Evolutionary conservation across 2,797 vertebrate genomes (phyloP), one percentile per base, ranked within the genome.

Genomic region (Apogon talboti): DNA sequence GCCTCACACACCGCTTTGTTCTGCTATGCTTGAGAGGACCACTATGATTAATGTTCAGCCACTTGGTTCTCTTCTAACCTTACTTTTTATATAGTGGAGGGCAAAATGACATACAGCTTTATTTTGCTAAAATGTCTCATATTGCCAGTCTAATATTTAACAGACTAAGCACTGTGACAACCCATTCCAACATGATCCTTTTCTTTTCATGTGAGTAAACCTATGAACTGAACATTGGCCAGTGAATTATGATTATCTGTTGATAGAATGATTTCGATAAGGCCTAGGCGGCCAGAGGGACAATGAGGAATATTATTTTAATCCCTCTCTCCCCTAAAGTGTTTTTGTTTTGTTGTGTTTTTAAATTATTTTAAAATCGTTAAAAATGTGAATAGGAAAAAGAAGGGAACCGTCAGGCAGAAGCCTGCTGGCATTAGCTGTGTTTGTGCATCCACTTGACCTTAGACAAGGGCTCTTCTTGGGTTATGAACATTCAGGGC

Each of bases 391-490:
- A 35, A 10, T 35, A 9, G 15, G 15, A 3, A 45, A 45, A 45
- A 45, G 14, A 15, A 14, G 14, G 13, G 63, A 63, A 16, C 64
- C 41, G 70, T 58, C 37, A 68, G 14, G 40, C 47, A 44, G n/a
- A 64, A 60, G 15, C 52, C 59, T 41, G 16, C 28, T 13, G n/a
- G 71, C 50, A 80, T 71, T 62, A 78, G 21, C 35, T 15, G 37
- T 61, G 73, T 79, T 76, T 84, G 71, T 78, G 71, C 69, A 74
- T 69, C 75, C 76, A 83, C 71, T 89, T 87, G 85, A 90, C 86
- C 87, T 86, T 42, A 56, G 66, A 71, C 62, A 41, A 59, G 11
- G 30, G 52, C 64, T 80, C 64, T 61, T 78, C 66, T 66, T 49
- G 50, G 73, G 71, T 79, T 73, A 69, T 83, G 84, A 77, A 68